These are phyloP conservation scores for Drosophila bocqueti DNA, from an alignment of 1,140 invertebrate species.

Conservation along the genomic window DNA sequence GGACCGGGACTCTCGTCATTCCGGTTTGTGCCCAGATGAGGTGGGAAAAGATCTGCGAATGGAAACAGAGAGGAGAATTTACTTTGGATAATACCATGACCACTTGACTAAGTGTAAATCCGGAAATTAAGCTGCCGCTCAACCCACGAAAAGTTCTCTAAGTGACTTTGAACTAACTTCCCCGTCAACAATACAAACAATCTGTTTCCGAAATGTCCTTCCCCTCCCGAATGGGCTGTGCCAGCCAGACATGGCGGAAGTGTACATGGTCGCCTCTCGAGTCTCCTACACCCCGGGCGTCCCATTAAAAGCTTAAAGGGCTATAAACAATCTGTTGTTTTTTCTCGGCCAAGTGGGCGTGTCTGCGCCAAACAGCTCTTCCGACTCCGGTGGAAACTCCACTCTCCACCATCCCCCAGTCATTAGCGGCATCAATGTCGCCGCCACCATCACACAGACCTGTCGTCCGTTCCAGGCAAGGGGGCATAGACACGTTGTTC, in stretches of 20 bases:
- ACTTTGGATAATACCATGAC: not conserved
- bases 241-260: conserved; percentile 44
- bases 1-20: conserved; percentile 53
- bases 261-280: conserved; percentile 49
- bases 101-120: not conserved
- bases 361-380: conserved; percentile 25
- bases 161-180: conserved; percentile 5
- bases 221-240: not conserved
- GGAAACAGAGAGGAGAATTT: not conserved
- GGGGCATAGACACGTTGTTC: conserved; percentile 28
- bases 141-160: conserved; percentile 4
- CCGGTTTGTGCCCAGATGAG: conserved; percentile 31
- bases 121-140: conserved; percentile 26
- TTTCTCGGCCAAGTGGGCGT: conserved; percentile 34
- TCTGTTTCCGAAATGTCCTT: conserved; percentile 13
- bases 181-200: conserved; percentile 5
- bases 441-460: conserved; percentile 38
- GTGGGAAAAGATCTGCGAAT: conserved; percentile 49
- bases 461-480: conserved; percentile 27
- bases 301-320: conserved; percentile 67
- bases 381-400: not conserved
- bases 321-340: conserved; percentile 62
- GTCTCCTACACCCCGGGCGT: conserved; percentile 5
- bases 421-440: conserved; percentile 73
- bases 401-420: conserved; percentile 15